Conservation (phyloP, 2,113 vertebrate species). For the Aspiorhynchus laticeps region DNA sequence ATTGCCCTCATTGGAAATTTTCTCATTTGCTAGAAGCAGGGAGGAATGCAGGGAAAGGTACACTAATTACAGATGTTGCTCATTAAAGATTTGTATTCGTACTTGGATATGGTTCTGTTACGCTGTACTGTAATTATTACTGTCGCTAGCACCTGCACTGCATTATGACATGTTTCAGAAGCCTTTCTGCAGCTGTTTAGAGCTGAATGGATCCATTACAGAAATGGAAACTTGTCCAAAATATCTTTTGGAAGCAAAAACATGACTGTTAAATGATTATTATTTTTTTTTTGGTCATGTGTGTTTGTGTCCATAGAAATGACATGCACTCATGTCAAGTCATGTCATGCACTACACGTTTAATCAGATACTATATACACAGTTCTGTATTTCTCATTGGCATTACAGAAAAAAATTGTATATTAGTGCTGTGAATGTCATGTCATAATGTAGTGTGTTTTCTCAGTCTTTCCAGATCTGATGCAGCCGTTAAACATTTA, state of each 20-base stretch:
- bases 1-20: background rate
- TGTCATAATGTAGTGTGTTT: conserved; percentile 8
- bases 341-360: background rate
- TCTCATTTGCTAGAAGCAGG: background rate
- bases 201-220: conserved; percentile 44
- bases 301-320: conserved; percentile 38
- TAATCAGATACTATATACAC: conserved; percentile 1
- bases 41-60: background rate
- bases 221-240: conserved; percentile 9
- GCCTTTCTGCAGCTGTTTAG: conserved; percentile 33
- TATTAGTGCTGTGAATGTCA: background rate
- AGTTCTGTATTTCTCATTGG: background rate
- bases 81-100: background rate
- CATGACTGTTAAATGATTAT: background rate
- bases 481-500: conserved; percentile 8
- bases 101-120: conserved; percentile 14
- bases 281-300: conserved; percentile 13
- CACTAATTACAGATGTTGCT: background rate
- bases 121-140: conserved; percentile 29
- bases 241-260: conserved; percentile 29
- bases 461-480: background rate
- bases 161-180: conserved; percentile 43
- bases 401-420: background rate
- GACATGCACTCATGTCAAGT: too few relatives aligned
- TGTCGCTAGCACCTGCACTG: conserved; percentile 23